A percentile compares a stretch with the other conserved stretches of the same genome.
Evolutionary conservation across 2,888 invertebrate species (phyloP).

Genomic region (Dryobotodes eremita): DNA sequence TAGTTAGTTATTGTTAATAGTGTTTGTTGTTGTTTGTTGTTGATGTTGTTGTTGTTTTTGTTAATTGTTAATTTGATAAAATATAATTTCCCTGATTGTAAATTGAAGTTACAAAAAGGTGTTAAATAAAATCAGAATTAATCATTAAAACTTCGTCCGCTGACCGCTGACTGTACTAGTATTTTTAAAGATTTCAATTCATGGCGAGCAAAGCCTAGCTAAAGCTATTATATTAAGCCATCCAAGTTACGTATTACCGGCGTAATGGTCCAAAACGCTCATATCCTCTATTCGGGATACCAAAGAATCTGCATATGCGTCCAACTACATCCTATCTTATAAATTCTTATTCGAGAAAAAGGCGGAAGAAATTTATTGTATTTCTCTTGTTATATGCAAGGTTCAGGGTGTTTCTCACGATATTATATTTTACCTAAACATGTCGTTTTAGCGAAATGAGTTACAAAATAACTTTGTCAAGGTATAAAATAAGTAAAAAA

Average conservation of each 20-base stretch:
- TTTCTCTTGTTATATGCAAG: slow-evolving; percentile 48
- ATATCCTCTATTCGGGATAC: slow-evolving; percentile 43
- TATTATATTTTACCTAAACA: slow-evolving; percentile 52
- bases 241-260: slow-evolving; percentile 30
- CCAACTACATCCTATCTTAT: slow-evolving; percentile 50
- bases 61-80: not conserved
- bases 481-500: slow-evolving; percentile 15
- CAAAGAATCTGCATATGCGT: slow-evolving; percentile 53
- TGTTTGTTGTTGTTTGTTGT: too few species aligned
- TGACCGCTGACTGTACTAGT: not conserved
- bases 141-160: too few species aligned
- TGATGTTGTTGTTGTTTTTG: too few species aligned
- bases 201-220: not conserved
- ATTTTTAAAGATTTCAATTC: not conserved
- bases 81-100: too few species aligned
- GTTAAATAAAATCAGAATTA: not conserved
- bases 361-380: slow-evolving; percentile 54
- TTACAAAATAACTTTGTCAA: slow-evolving; percentile 35
- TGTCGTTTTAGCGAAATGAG: slow-evolving; percentile 50
- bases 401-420: slow-evolving; percentile 45
- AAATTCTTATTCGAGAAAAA: slow-evolving; percentile 54
- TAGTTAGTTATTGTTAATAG: too few species aligned
- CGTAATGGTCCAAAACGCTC: slow-evolving; percentile 47
- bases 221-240: slow-evolving; percentile 21
- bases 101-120: not conserved